These are phyloP conservation scores for Aurelia aurita DNA, from an alignment of 30 jellyfish, hydroid and myxozoan species.

Conservation along the genomic window DNA sequence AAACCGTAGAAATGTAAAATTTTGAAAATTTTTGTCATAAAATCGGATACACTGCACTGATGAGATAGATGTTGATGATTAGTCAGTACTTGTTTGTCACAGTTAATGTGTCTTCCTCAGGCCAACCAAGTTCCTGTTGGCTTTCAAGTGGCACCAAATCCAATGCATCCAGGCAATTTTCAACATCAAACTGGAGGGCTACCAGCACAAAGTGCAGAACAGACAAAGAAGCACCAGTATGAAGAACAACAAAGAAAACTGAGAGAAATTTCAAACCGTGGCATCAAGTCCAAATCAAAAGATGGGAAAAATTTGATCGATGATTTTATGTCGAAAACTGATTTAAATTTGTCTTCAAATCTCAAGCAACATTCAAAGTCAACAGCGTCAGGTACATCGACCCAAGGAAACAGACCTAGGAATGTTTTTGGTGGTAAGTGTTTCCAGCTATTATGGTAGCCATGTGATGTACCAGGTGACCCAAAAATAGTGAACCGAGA, in stretches of 20 bases:
- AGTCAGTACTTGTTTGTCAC: no score
- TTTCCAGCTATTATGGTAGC: no score
- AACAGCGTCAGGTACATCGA: neutral
- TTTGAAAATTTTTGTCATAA: no score
- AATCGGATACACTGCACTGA: no score
- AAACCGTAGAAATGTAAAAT: no score
- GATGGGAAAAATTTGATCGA: conserved; percentile 62
- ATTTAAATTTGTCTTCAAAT: conserved; percentile 48
- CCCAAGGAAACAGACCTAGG: neutral
- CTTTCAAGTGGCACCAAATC: neutral
- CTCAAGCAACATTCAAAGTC: neutral
- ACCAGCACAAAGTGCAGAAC: conserved; percentile 28
- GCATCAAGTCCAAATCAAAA: conserved; percentile 31
- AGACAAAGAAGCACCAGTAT: conserved; percentile 37
- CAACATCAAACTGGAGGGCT: conserved; percentile 17
- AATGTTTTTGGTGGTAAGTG: conserved; percentile 21
- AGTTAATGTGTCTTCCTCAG: no score
- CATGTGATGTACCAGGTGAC: no score
- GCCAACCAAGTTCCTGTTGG: no score
- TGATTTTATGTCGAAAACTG: conserved; percentile 54
- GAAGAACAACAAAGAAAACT: conserved; percentile 68
- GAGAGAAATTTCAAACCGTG: conserved; percentile 54
- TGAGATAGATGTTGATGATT: no score
- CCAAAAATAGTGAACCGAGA: no score
- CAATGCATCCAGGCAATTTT: neutral